Percentiles rank a stretch among this genome's conserved stretches.
Evolutionary conservation across 1,140 invertebrate species (phyloP).

Genomic region (Camponotus vicinus): DNA sequence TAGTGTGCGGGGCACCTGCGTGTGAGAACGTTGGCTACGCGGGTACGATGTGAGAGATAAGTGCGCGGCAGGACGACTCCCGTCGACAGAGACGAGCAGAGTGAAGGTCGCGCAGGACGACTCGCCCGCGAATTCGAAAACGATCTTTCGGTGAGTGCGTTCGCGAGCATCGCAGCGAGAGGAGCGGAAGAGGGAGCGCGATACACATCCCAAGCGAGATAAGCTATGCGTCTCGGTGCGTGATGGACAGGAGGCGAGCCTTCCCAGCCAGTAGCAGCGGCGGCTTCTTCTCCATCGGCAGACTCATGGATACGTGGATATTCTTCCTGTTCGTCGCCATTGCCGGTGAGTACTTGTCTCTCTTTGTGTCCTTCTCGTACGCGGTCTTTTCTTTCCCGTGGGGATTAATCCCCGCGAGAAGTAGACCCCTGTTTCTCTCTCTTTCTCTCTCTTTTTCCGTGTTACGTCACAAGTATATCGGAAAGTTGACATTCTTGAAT

Average conservation of each 20-base stretch:
- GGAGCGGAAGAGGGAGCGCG: neutral
- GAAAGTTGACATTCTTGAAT: neutral
- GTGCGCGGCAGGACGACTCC: neutral
- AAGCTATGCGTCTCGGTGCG: constrained; percentile 58
- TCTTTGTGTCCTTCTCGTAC: neutral
- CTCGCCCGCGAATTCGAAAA: constrained; percentile 18
- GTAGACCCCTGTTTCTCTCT: neutral
- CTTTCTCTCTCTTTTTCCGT: neutral
- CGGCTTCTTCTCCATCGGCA: constrained; percentile 65
- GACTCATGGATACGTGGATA: constrained; percentile 82
- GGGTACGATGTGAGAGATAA: constrained; percentile 21
- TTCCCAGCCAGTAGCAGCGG: constrained; percentile 53
- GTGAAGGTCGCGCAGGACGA: constrained; percentile 29
- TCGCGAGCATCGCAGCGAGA: neutral
- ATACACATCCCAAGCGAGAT: constrained; percentile 33
- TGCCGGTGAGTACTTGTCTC: constrained; percentile 75
- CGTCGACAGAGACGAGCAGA: neutral
- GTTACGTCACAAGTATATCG: too few species aligned
- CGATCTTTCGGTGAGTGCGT: constrained; percentile 59
- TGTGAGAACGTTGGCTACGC: neutral
- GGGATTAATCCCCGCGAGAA: neutral
- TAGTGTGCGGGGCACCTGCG: neutral
- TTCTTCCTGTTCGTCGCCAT: constrained; percentile 78
- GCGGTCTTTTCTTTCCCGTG: neutral
- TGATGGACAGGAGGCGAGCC: constrained; percentile 71